phyloP scores from a whole-genome alignment of 2,113 vertebrate genomes.

The Cromileptes altivelis region DNA sequence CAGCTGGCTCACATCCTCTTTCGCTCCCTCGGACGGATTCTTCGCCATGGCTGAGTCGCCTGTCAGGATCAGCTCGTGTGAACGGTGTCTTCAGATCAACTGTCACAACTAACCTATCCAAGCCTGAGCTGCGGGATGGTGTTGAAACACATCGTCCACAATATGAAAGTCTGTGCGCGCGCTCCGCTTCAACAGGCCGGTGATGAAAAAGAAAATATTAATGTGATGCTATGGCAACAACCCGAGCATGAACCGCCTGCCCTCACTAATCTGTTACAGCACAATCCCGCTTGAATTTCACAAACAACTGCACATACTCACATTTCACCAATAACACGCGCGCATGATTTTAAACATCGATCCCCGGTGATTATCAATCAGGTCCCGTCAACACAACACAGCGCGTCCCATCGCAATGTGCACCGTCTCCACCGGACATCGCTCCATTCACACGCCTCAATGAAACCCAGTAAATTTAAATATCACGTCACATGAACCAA shows the following conservation, averaged over 20 bases:
- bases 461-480: background rate
- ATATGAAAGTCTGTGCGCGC: background rate
- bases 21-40: conserved; percentile 85
- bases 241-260: conserved; percentile 20
- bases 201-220: conserved; percentile 25
- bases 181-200: conserved; percentile 33
- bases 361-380: conserved; percentile 26
- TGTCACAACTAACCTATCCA: conserved; percentile 33
- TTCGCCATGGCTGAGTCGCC: conserved; percentile 87
- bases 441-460: conserved; percentile 23
- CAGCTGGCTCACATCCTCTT: conserved; percentile 91
- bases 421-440: conserved; percentile 41
- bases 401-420: conserved; percentile 42
- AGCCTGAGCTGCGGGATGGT: conserved; percentile 55
- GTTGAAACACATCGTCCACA: conserved; percentile 67
- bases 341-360: background rate
- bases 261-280: conserved; percentile 1
- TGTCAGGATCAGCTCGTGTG: conserved; percentile 23
- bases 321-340: conserved; percentile 20
- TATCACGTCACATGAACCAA: background rate
- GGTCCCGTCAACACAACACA: conserved; percentile 39
- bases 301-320: conserved; percentile 17
- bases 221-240: conserved; percentile 43
- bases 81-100: conserved; percentile 9
- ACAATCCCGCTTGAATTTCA: background rate